A percentile compares a stretch with the other conserved stretches of the same genome.
These are phyloP conservation scores for Hypomecis punctinalis DNA, from an alignment of 2,888 invertebrate species.

Conservation along the genomic window DNA sequence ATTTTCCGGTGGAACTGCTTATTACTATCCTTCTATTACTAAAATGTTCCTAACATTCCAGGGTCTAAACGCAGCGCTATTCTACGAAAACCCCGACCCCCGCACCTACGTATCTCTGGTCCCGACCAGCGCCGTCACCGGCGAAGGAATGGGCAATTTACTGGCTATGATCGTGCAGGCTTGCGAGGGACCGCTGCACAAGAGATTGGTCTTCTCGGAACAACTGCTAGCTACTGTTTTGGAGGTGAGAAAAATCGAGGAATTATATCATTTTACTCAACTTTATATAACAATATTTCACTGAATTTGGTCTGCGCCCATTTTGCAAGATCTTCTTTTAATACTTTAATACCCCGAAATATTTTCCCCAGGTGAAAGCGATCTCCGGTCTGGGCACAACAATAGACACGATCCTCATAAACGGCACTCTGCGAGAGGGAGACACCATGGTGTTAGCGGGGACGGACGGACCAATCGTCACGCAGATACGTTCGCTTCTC, in stretches of 20 bases:
- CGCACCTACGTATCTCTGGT: constrained; percentile 97
- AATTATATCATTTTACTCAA: no score
- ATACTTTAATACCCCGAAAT: background rate
- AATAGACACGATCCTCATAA: constrained; percentile 99
- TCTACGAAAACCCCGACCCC: constrained; percentile 97
- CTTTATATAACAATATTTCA: no score
- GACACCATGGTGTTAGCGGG: constrained; percentile 98
- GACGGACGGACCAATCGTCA: constrained; percentile 98
- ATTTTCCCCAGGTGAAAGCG: constrained; percentile 90
- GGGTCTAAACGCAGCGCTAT: constrained; percentile 97
- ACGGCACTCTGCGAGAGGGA: constrained; percentile 96
- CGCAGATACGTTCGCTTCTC: constrained; percentile 97
- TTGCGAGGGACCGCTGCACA: constrained; percentile 95
- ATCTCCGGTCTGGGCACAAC: constrained; percentile 99
- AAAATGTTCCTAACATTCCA: constrained; percentile 54
- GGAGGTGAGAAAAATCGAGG: no score
- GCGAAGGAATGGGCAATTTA: constrained; percentile 99
- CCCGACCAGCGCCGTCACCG: constrained; percentile 98
- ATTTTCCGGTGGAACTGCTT: no score
- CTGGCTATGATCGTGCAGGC: constrained; percentile 96
- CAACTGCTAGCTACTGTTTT: constrained; percentile 95
- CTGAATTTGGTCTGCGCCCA: no score
- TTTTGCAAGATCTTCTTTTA: no score
- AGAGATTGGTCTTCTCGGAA: constrained; percentile 95
- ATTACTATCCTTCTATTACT: background rate